Evolutionary conservation across 1,140 invertebrate genomes (phyloP).

Genomic region (Heliconius eleuchia): DNA sequence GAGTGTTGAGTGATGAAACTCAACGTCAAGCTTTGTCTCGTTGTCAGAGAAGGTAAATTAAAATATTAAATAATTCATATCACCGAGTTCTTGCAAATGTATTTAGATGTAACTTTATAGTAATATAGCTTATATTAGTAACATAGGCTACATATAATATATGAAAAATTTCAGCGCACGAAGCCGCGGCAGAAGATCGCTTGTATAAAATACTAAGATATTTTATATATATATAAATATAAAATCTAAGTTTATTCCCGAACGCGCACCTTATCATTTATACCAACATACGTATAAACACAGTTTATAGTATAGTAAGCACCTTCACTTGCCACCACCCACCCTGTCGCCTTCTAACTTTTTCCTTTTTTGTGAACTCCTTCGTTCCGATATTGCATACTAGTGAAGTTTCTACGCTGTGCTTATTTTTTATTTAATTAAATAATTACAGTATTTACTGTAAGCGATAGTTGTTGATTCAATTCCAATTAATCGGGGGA

Average conservation of each 20-base stretch:
- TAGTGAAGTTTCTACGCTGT: conserved; percentile 18
- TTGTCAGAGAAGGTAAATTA: no score
- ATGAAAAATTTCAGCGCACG: no score
- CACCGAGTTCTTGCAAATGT: no score
- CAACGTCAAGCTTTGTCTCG: no score
- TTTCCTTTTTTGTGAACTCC: conserved; percentile 52
- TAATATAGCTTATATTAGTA: no score
- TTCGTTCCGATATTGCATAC: conserved; percentile 52
- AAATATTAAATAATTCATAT: no score
- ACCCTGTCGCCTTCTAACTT: conserved; percentile 46
- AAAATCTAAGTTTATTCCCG: background rate
- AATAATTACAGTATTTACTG: background rate
- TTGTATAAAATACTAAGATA: background rate
- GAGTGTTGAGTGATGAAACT: no score
- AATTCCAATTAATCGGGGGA: no score
- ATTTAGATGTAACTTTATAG: no score
- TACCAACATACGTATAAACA: background rate
- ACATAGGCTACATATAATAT: no score
- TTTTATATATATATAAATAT: background rate
- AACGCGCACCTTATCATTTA: background rate
- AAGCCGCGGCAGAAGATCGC: no score
- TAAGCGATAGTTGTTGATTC: no score
- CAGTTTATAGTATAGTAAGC: conserved; percentile 4
- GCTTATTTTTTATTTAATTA: background rate
- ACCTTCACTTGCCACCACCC: conserved; percentile 25